Base-by-base conservation (phyloP, 53 echinoderm and acorn worm species). In the Echinarachnius parma region DNA sequence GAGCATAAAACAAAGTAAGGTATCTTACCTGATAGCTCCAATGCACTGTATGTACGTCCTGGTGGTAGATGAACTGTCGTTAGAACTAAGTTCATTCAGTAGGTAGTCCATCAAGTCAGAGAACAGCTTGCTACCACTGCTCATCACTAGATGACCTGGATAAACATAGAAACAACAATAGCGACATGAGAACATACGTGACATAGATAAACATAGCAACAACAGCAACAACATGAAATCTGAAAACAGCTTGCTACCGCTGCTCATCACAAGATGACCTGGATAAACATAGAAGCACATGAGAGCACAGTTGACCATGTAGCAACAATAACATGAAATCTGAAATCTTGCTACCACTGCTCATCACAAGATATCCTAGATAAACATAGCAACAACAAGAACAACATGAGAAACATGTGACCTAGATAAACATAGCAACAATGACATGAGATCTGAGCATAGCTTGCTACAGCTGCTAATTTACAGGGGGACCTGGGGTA, bases 1-100 rank as follows among this genome's bases (percentile, higher is more conserved):
- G 13, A 9, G 39, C 39, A 39, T 7, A 39, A 39, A 13, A 39
- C 7, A 39, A 39, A 39, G 39, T 9, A 7, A 9, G 39, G 39
- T 9, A 9, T 39, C 39, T 39, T 66, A 91, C 91, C 98, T 92
- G 75, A 98, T 92, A 15, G 98, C 91, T n/a, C 91, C 98, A 53
- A 98, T 98, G 46, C 98, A 98, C 81, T 98, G 98, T 72, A 98
- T 92, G 70, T 88, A 91, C 15, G 98, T 98, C 62, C 98, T 82
- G 18, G 98, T 98, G 28, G 91, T 92, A 4, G 98, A 91, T 21
- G 87, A 82, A 46, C 84, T 92, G 10, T 48, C 62, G 48, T 98
- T 98, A 10, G 88, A 87, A 46, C 72, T 71, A 35, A 98, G 69
- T 62, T 96, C 91, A 47, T 54, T 85, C n/a, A 98, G 81, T 20